Conservation (phyloP, 2,797 vertebrate genomes). For the Naso thynnoides region DNA sequence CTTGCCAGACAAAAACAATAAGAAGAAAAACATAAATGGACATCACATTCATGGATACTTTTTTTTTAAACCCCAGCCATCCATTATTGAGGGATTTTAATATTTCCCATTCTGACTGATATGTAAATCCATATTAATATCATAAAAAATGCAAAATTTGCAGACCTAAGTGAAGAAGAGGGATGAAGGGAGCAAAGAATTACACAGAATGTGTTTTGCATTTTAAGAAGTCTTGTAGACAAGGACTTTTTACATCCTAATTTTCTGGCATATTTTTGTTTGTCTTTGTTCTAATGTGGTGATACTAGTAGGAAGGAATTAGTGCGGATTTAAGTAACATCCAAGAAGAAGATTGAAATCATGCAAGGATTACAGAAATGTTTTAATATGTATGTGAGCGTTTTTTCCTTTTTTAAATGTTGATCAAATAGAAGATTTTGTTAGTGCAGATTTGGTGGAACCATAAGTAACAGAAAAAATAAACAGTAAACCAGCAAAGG, state of each 20-base stretch:
- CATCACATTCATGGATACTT: background rate
- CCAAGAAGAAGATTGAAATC: conserved; percentile 1
- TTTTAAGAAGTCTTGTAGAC: conserved; percentile 29
- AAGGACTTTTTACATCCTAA: conserved; percentile 16
- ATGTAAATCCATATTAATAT: conserved; percentile 39
- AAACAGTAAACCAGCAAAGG: conserved; percentile 9
- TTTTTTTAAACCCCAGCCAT: background rate
- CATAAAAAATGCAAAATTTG: conserved; percentile 7
- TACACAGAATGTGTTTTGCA: conserved; percentile 19
- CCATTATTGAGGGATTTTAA: conserved; percentile 5
- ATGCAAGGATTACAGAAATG: background rate
- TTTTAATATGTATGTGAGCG: background rate
- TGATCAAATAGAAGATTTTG: background rate
- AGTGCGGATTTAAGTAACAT: background rate
- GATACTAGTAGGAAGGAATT: background rate
- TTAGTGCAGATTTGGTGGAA: background rate
- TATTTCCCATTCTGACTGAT: conserved; percentile 37
- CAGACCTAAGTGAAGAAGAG: conserved; percentile 15
- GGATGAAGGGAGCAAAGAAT: conserved; percentile 13
- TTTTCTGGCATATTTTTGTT: conserved; percentile 1
- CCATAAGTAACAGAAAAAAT: background rate
- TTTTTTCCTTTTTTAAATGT: conserved; percentile 7
- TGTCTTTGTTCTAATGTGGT: background rate
- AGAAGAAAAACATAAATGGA: conserved; percentile 17
- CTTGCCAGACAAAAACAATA: conserved; percentile 27